Conservation (phyloP, 2,797 vertebrate species). For the Sebastes nivosus region DNA sequence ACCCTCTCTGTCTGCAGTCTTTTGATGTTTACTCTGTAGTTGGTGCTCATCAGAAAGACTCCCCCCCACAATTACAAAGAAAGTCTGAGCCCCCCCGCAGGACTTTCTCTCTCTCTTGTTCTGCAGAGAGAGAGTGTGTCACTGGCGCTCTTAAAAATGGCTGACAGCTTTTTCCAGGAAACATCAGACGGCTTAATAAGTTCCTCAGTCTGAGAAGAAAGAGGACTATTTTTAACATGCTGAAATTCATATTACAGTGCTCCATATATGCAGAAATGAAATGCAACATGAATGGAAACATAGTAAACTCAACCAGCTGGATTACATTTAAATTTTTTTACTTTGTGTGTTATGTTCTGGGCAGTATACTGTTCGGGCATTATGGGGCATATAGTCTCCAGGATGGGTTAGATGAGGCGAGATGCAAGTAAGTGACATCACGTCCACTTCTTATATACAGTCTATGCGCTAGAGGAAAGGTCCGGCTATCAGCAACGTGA, state of each 20-base stretch:
- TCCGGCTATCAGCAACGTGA: too few relatives aligned
- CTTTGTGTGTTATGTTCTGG: background rate
- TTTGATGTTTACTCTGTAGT: constrained; percentile 34
- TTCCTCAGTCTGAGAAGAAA: background rate
- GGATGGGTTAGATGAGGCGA: background rate
- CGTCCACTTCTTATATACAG: too few relatives aligned
- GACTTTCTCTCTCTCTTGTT: background rate
- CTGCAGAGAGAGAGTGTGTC: background rate
- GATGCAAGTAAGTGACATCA: too few relatives aligned
- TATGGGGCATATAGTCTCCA: background rate
- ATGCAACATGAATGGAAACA: background rate
- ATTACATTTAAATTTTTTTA: background rate
- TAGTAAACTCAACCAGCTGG: background rate
- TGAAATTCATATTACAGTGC: constrained; percentile 4
- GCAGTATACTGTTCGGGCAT: background rate
- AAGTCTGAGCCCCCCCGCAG: background rate
- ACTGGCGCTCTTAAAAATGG: constrained; percentile 4
- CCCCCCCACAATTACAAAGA: background rate
- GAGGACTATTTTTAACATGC: constrained; percentile 6
- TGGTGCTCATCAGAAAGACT: constrained; percentile 4
- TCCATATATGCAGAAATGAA: background rate
- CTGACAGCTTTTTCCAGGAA: constrained; percentile 3
- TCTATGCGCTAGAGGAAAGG: too few relatives aligned
- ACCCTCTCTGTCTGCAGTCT: background rate
- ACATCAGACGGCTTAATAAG: background rate